Base-by-base conservation (phyloP, 2,888 invertebrate genomes). In the Parnassius glacialis region DNA sequence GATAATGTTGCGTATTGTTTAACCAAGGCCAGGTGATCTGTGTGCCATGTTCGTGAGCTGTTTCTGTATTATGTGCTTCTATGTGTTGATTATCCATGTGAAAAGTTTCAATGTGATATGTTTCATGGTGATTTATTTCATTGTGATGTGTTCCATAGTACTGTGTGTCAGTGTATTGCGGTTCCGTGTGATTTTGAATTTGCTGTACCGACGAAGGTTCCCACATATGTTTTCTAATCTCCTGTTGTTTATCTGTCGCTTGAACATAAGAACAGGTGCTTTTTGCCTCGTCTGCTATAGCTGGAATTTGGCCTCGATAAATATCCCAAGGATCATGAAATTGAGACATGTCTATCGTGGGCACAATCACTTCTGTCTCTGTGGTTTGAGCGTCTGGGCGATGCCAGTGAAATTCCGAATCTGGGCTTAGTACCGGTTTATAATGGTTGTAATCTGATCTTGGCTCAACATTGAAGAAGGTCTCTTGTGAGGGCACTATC, bases 251-350 rank as follows among this genome's bases (percentile, higher is more conserved):
- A 50, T 83, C 79, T 20, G 69, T 48, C 64, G 69, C 73, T 59
- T 67, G 71, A 47, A 52, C 44, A 51, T 74, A 67, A 50, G 66
- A 66, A n/a, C 55, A 67, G 50, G 65, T 67, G n/a, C 55, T 68
- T 41, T 65, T 51, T 42, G 61, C 61, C 53, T 79, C 74, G 41
- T 82, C 74, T 53, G 69, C 67, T 53, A 70, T 74, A 7, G 83
- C 84, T 57, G 88, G 90, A 72, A 92, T 89, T 66, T 91, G 84
- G 70, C 92, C 92, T 81, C 92, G 90, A 81, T 94, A 95, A 74
- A 93, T 91, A 72, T 95, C 93, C 96, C 96, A 96, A 61, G 96
- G 96, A 92, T 96, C 96, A 84, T 83, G 75, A 68, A 85, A 80
- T 65, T 87, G 78, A 45, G 79, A 67, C 70, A 81, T 63, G 65